A percentile compares a stretch with the other conserved stretches of the same genome.
These are phyloP conservation scores for Tachyglossus aculeatus DNA, from an alignment of 2,797 vertebrate species.

Conservation along the genomic window DNA sequence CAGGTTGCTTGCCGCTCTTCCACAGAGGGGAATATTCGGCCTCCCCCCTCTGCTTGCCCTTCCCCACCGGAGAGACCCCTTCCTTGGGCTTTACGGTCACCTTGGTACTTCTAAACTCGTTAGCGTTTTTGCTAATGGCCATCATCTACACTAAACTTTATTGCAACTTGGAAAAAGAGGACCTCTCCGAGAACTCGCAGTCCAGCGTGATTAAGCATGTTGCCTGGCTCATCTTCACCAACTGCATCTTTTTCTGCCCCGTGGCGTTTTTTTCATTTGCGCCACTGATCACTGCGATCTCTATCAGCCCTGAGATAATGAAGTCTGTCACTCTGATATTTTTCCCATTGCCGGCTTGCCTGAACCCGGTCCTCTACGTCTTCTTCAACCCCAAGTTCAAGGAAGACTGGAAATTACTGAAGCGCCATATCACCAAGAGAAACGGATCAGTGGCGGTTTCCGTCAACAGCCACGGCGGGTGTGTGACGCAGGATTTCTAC, in stretches of 20 bases:
- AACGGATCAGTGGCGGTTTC: slow-evolving; percentile 49
- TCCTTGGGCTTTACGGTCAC: slow-evolving; percentile 89
- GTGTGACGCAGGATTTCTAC: slow-evolving; percentile 78
- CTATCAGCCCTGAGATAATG: slow-evolving; percentile 92
- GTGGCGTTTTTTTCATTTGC: slow-evolving; percentile 96
- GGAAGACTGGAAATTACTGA: slow-evolving; percentile 91
- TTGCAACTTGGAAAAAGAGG: slow-evolving; percentile 89
- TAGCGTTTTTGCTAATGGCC: slow-evolving; percentile 92
- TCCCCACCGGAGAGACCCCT: slow-evolving; percentile 87
- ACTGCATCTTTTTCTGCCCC: slow-evolving; percentile 98
- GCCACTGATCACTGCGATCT: slow-evolving; percentile 85
- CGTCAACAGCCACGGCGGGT: slow-evolving; percentile 73
- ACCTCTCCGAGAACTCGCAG: slow-evolving; percentile 88
- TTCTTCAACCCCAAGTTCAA: slow-evolving; percentile 97
- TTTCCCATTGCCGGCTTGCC: slow-evolving; percentile 92
- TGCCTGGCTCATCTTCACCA: slow-evolving; percentile 98
- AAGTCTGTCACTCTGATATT: slow-evolving; percentile 96
- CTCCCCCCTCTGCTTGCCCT: slow-evolving; percentile 94
- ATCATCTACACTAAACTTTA: slow-evolving; percentile 93
- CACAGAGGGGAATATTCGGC: slow-evolving; percentile 78
- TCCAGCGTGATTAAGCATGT: slow-evolving; percentile 90
- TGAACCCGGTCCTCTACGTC: slow-evolving; percentile 93
- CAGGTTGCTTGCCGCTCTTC: slow-evolving; percentile 86
- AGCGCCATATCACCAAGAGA: slow-evolving; percentile 64
- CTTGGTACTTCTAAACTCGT: slow-evolving; percentile 90